Evolutionary conservation across 2,888 invertebrate genomes (phyloP), one percentile per base, ranked within the genome.

Genomic region (Malacosoma neustria): DNA sequence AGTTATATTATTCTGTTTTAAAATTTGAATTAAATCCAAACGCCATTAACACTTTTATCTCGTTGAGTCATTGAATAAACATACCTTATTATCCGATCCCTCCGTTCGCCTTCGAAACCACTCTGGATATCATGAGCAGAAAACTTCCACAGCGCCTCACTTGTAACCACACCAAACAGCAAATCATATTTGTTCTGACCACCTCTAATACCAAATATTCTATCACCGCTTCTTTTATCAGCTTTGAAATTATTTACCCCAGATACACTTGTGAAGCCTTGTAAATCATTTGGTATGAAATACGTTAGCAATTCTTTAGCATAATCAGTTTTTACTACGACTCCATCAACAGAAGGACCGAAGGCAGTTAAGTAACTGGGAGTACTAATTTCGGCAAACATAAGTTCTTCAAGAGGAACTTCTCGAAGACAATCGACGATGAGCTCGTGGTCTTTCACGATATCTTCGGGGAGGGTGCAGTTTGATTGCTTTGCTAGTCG

Each of bases 321-420:
- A 61, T 94, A 93, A 69, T 95, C 94, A 22, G 94, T 91, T 77
- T 94, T 93, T 49, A 98, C 96, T 41, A 98, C 96, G 38, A 97
- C 96, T 36, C 96, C 97, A 65, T 97, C 97, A 32, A 97, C 95
- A 56, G 96, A 95, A 1, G 97, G 97, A 0, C 97, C 98, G 59
- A 97, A 98, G 0, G 95, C 92, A 45, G 93, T 94, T 34, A 95
- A 77, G 65, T 94, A 95, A 37, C 92, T 93, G 1, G 95, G 95
- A 3, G 94, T 91, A 44, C 88, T 89, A 35, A 93, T 92, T 60
- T 93, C 94, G 1, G 93, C 92, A 4, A 88, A 87, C 81, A 94
- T 90, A 3, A 95, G 84, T 48, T 93, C 92, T 33, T 91, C 90
- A 5, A 95, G 74, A 2, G 91, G 88, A 1, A 92, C 90, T 59